These are phyloP conservation scores for Euwallacea similis DNA, from an alignment of 1,140 invertebrate species.

Conservation along the genomic window DNA sequence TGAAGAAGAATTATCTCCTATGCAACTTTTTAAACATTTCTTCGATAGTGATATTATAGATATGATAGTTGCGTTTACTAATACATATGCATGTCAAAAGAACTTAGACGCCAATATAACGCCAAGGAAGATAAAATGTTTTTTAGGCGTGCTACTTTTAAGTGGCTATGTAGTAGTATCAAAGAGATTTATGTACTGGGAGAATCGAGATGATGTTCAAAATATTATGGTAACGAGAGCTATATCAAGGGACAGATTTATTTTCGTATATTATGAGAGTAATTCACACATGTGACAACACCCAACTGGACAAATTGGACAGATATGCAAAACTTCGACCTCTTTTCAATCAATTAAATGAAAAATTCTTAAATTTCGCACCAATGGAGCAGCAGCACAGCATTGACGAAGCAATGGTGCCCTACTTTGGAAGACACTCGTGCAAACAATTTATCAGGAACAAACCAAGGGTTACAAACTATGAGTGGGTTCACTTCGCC, in stretches of 20 bases:
- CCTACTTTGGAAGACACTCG: slow-evolving; percentile 41
- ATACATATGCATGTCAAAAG: neutral
- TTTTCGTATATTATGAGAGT: neutral
- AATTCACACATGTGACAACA: neutral
- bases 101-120: neutral
- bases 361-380: neutral
- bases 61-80: neutral
- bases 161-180: neutral
- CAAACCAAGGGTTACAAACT: slow-evolving; percentile 42
- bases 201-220: neutral
- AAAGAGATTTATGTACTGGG: neutral
- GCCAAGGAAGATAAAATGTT: neutral
- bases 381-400: neutral
- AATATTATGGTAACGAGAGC: neutral
- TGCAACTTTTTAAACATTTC: neutral
- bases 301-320: neutral
- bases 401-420: slow-evolving; percentile 39
- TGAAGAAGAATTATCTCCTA: neutral
- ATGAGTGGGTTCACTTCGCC: slow-evolving; percentile 30
- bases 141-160: neutral
- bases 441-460: slow-evolving; percentile 42
- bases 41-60: neutral
- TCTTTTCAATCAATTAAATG: neutral
- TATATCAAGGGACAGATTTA: neutral
- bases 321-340: neutral